Conservation (phyloP, 2,797 vertebrate genomes). For the Mormyrus proboscirostris region DNA sequence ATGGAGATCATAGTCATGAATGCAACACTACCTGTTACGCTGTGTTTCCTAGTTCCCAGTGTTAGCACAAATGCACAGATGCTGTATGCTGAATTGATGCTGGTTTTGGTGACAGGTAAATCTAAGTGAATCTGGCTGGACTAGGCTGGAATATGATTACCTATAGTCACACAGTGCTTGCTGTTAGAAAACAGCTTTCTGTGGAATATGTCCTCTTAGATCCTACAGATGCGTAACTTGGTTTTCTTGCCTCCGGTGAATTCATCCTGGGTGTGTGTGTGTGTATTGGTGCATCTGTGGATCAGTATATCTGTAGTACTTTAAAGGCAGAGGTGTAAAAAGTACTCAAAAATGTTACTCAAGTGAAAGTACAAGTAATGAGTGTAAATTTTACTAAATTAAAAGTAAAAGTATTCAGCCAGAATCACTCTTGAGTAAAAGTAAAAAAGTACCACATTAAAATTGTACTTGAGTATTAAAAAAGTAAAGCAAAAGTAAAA, state of each 20-base stretch:
- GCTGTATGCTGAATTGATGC: background rate
- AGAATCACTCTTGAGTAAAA: no score
- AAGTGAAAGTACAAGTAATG: no score
- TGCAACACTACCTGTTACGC: background rate
- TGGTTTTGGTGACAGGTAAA: background rate
- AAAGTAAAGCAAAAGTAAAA: no score
- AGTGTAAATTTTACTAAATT: no score
- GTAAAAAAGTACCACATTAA: no score
- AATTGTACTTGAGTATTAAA: no score
- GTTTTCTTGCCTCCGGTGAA: background rate
- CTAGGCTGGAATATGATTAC: constrained; percentile 12
- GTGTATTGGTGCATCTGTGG: background rate
- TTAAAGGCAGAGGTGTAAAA: background rate
- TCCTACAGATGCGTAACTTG: background rate
- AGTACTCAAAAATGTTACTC: no score
- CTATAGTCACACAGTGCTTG: background rate
- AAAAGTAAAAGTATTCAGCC: no score
- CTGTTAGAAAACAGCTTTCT: background rate
- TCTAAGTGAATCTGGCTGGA: constrained; percentile 3
- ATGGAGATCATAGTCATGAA: background rate
- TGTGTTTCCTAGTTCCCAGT: background rate
- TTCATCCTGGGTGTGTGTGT: background rate
- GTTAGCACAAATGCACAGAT: background rate
- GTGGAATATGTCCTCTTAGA: background rate
- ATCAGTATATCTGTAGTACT: constrained; percentile 19